Evolutionary conservation across 2,888 invertebrate species (phyloP), one percentile per base, ranked within the genome.

Genomic region (Drosophila tanythrix): DNA sequence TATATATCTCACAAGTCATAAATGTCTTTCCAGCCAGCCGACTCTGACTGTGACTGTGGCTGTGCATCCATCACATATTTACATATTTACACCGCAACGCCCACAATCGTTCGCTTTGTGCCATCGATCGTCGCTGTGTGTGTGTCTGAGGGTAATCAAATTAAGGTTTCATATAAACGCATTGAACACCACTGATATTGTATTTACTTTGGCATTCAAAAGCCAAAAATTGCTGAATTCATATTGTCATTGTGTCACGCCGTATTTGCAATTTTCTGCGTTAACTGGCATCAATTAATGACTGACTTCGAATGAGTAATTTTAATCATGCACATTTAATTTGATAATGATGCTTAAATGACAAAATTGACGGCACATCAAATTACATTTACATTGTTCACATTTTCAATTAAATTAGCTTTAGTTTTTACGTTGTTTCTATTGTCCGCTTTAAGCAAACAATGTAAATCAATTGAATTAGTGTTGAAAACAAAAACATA

Each of bases 1-100:
- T 72, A 70, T 72, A 68, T 56, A 79, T 72, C 71, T 81, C 81
- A 71, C 87, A 76, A 83, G 83, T 86, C 89, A 86, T 88, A 88
- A 84, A 88, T 79, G 76, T 58, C 74, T 60, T 31, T 55, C 60
- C 57, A 46, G 61, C 61, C 66, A 70, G 74, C 79, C 79, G 76
- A 48, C 70, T 25, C 25, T 46, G 46, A 46, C 69, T 75, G 70
- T 67, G 64, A 61, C 21, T 18, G 18, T 21, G 29, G 38, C 63
- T 46, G 18, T 18, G 52, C 36, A 66, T 57, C 36, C 58, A 43
- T 35, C 55, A 33, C 51, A 55, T 25, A 5, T 29, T 18, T 1
- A 38, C 6, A 38, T 18, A 38, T 15, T 18, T n/a, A 31, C 18
- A 7, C 5, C 56, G 50, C 35, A 50, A 29, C 55, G 33, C 57